Conservation (phyloP, 2,888 invertebrate genomes). For the Gerris lacustris region DNA sequence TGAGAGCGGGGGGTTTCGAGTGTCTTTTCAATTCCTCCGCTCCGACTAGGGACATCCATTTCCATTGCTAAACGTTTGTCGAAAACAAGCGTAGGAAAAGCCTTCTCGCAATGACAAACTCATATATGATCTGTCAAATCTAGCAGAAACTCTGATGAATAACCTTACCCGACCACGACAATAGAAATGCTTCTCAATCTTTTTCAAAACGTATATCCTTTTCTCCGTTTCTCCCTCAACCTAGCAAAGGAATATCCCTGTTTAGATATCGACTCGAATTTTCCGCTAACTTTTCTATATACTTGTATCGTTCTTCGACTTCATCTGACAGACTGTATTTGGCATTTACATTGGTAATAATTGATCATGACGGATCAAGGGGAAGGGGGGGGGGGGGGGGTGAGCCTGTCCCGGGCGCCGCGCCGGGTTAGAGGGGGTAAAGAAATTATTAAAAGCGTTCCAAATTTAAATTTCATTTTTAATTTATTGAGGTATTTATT, state of each 20-base stretch:
- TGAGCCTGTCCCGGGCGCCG: too few relatives aligned
- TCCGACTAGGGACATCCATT: not conserved
- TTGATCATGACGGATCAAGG: too few relatives aligned
- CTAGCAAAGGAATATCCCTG: not conserved
- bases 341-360: too few relatives aligned
- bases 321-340: too few relatives aligned
- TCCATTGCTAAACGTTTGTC: not conserved
- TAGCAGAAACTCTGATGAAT: not conserved
- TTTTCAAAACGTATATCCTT: not conserved
- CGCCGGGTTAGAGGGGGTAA: too few relatives aligned
- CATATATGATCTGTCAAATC: constrained; percentile 5
- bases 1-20: constrained; percentile 17
- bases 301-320: too few relatives aligned
- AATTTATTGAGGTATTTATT: too few relatives aligned
- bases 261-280: not conserved
- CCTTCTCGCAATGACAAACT: not conserved
- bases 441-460: too few relatives aligned
- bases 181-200: too few relatives aligned
- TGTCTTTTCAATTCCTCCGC: constrained; percentile 14
- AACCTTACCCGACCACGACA: not conserved
- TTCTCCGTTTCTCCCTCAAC: not conserved
- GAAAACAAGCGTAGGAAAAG: not conserved
- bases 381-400: too few relatives aligned
- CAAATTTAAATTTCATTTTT: too few relatives aligned
- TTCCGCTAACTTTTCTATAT: too few relatives aligned